These are phyloP conservation scores for Callitettix versicolor DNA, from an alignment of 1,140 invertebrate species.

Conservation along the genomic window DNA sequence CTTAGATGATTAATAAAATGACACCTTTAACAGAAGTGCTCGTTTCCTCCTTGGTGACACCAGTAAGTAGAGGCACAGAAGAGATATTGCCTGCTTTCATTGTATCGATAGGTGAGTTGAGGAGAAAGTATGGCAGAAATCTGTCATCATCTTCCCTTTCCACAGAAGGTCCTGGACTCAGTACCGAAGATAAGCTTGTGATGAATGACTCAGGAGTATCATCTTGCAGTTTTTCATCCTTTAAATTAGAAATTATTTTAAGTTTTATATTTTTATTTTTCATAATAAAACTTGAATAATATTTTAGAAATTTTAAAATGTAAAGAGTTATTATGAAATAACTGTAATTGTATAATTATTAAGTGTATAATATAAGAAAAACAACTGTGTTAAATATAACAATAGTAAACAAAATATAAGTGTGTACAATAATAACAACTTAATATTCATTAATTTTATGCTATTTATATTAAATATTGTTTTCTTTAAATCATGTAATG, in stretches of 20 bases:
- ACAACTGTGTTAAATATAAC: too few species aligned
- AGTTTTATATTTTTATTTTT: too few species aligned
- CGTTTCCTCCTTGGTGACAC: constrained; percentile 58
- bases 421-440: too few species aligned
- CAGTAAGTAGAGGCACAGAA: constrained; percentile 52
- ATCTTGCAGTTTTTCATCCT: constrained; percentile 27
- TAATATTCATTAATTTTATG: too few species aligned
- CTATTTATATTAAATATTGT: too few species aligned
- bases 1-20: background rate
- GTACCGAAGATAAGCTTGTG: constrained; percentile 31
- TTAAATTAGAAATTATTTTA: constrained; percentile 6
- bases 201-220: constrained; percentile 32
- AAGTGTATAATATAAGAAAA: too few species aligned
- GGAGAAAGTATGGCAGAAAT: constrained; percentile 27
- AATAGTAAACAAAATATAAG: too few species aligned
- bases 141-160: constrained; percentile 50
- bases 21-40: constrained; percentile 44
- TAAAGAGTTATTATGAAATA: too few species aligned
- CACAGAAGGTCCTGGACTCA: constrained; percentile 43
- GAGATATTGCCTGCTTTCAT: constrained; percentile 41
- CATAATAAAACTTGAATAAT: too few species aligned
- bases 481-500: too few species aligned
- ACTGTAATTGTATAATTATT: too few species aligned
- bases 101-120: constrained; percentile 30
- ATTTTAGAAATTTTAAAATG: too few species aligned